Base-by-base conservation (phyloP, 2,797 vertebrate species). In the Bovichtus diacanthus region DNA sequence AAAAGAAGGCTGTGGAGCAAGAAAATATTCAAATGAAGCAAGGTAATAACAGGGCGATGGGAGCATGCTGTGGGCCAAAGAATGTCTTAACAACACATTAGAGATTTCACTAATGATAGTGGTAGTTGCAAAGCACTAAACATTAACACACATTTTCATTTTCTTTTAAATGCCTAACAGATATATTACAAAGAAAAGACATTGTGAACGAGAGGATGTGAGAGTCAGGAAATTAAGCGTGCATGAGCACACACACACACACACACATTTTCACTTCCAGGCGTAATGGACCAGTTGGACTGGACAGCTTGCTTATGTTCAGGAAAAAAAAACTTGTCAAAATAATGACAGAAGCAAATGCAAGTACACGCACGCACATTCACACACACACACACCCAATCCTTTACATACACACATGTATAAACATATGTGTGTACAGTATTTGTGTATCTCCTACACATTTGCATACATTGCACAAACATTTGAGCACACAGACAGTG, bases 251-350 rank as follows among this genome's bases (percentile, higher is more conserved):
- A 81, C 83, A 81, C 76, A 82, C 66, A 86, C n/a, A n/a, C n/a
- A 81, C 77, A 81, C 76, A 82, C 66, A 86, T 83, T 82, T 79
- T 70, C 74, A 74, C 72, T 59, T 80, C 77, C 84, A 84, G 83
- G 82, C 80, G 72, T 92, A 95, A 93, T 93, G 88, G 88, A 90
- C 87, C 92, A 90, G 88, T 93, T 91, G 89, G 91, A 87, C 81
- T 82, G 84, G 86, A 93, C 92, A 93, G 92, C 91, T 93, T 94
- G 94, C 89, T 90, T 89, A 90, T 93, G 87, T 88, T 92, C 58
- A 79, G 85, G 41, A 70, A 68, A 75, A 66, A 66, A 65, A 82
- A 84, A 87, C 70, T 65, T 66, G 74, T 83, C 80, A 92, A 92
- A 86, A n/a, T 90, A 90, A 87, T 81, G 82, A 77, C 65, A 84